Conservation (phyloP, 2,797 vertebrate species). For the Parotocinclus haroldoi region DNA sequence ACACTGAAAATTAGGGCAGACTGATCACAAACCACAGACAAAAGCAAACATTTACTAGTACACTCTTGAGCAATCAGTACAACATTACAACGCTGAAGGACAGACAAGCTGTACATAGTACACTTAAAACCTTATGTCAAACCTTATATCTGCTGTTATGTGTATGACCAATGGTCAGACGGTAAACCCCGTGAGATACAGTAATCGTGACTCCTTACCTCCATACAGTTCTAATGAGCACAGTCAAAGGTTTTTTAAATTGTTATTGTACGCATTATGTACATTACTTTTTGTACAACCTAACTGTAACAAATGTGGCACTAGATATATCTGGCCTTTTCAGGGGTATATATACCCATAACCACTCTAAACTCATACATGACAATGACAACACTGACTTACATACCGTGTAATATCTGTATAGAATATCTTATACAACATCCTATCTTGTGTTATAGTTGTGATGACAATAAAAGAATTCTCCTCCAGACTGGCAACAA, state of each 20-base stretch:
- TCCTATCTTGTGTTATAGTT: no score
- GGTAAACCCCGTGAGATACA: slow-evolving; percentile 17
- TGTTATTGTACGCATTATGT: slow-evolving; percentile 1
- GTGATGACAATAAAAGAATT: no score
- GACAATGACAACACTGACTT: no score
- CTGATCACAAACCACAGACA: no score
- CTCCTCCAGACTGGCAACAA: no score
- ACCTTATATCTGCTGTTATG: slow-evolving; percentile 21
- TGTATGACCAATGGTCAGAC: slow-evolving; percentile 37
- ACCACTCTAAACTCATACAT: no score
- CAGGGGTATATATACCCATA: no score
- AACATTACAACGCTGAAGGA: slow-evolving; percentile 5
- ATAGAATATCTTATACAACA: no score
- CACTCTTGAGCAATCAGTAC: slow-evolving; percentile 12
- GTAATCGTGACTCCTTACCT: slow-evolving; percentile 5
- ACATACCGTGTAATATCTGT: no score
- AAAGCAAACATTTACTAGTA: background rate
- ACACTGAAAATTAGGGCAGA: no score
- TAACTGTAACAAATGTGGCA: background rate
- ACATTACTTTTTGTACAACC: background rate
- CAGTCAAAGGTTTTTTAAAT: background rate
- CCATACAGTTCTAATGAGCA: slow-evolving; percentile 9
- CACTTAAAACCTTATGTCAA: slow-evolving; percentile 14
- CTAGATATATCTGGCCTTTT: background rate
- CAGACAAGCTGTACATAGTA: slow-evolving; percentile 30